These are phyloP conservation scores for human (Homo sapiens) DNA, from an alignment of 2,113 vertebrate genomes.

Conservation along the genomic window DNA sequence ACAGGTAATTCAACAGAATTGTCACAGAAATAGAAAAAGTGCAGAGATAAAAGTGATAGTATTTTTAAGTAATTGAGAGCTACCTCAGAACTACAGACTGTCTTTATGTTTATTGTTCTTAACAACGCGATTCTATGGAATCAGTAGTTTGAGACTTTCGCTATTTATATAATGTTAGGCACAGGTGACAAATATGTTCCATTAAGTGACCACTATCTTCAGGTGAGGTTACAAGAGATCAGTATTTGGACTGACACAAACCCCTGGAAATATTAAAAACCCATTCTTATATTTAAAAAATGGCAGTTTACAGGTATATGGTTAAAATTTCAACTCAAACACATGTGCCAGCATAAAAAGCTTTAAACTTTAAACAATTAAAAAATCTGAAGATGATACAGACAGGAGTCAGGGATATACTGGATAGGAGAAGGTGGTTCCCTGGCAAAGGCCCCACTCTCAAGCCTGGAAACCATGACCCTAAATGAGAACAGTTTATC, in stretches of 20 bases:
- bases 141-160: not conserved
- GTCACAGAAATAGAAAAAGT: not conserved
- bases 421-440: too few species aligned
- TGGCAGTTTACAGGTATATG: not conserved
- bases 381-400: not conserved
- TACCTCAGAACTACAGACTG: not conserved
- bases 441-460: too few species aligned
- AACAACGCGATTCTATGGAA: not conserved
- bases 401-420: too few species aligned
- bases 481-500: too few species aligned
- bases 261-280: not conserved
- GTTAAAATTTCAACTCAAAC: conserved; percentile 10
- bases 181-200: not conserved
- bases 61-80: not conserved
- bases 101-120: not conserved
- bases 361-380: not conserved
- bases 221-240: not conserved
- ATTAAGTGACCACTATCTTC: not conserved
- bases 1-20: not conserved
- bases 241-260: not conserved
- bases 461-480: too few species aligned
- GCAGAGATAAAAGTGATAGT: not conserved
- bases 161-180: not conserved
- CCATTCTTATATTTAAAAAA: not conserved
- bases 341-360: not conserved